phyloP scores from a whole-genome alignment of 2,888 invertebrate genomes.

The Stenoptilia bipunctidactyla region DNA sequence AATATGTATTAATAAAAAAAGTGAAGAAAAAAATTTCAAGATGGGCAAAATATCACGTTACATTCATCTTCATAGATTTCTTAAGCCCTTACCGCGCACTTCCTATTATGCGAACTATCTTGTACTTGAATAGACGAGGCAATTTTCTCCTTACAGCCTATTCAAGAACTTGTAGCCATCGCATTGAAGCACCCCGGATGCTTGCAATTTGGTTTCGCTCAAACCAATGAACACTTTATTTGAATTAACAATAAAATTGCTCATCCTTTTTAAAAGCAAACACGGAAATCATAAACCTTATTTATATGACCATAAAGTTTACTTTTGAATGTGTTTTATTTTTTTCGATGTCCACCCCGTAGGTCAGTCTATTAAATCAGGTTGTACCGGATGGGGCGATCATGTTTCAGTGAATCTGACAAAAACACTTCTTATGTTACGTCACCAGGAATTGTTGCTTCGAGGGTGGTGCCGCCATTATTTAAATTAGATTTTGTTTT shows the following conservation, averaged over 20 bases:
- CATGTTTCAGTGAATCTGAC: slow-evolving; percentile 57
- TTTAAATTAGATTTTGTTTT: not conserved
- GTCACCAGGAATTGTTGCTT: slow-evolving; percentile 30
- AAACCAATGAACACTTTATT: slow-evolving; percentile 56
- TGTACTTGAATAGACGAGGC: slow-evolving; percentile 28
- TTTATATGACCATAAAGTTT: not conserved
- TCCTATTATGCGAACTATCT: slow-evolving; percentile 19
- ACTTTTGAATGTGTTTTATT: slow-evolving; percentile 7
- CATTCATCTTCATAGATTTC: slow-evolving; percentile 4
- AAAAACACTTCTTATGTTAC: slow-evolving; percentile 52
- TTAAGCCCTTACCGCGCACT: not conserved
- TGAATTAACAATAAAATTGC: slow-evolving; percentile 65
- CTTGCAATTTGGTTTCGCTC: slow-evolving; percentile 64
- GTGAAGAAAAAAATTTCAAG: no score
- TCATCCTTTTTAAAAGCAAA: slow-evolving; percentile 41
- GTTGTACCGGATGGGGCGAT: slow-evolving; percentile 54
- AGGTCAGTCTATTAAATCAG: slow-evolving; percentile 65
- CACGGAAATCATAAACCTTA: slow-evolving; percentile 15
- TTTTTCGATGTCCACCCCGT: slow-evolving; percentile 38
- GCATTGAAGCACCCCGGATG: slow-evolving; percentile 55
- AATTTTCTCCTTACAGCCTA: slow-evolving; percentile 45
- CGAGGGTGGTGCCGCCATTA: slow-evolving; percentile 20
- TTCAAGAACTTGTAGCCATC: slow-evolving; percentile 33
- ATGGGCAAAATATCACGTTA: slow-evolving; percentile 8
- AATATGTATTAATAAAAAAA: no score